phyloP scores from a whole-genome alignment of 2,797 vertebrate genomes.

The Cuculus canorus region DNA sequence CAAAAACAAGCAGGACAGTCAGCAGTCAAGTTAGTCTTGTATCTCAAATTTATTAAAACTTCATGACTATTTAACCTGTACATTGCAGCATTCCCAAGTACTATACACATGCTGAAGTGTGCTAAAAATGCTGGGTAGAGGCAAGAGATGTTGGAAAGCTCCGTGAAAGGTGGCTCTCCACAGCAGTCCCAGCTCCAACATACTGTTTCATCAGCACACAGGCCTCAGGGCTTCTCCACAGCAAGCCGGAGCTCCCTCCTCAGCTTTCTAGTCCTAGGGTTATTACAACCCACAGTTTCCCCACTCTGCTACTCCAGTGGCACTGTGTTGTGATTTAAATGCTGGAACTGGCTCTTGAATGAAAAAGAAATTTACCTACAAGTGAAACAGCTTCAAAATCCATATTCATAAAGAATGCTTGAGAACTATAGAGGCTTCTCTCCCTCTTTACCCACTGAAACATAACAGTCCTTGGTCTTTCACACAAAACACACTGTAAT shows the following conservation, averaged over 20 bases:
- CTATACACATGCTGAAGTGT: neutral
- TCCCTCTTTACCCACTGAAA: conserved; percentile 4
- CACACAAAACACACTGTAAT: conserved; percentile 16
- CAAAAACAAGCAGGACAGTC: neutral
- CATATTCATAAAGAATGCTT: conserved; percentile 30
- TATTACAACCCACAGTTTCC: neutral
- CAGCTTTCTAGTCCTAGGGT: neutral
- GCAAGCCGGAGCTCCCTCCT: neutral
- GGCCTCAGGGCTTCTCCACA: neutral
- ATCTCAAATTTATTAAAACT: neutral
- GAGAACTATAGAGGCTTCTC: conserved; percentile 6
- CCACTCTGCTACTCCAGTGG: neutral
- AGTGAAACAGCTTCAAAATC: conserved; percentile 47
- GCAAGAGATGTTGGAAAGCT: neutral
- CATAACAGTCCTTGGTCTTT: neutral
- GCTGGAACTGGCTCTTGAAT: neutral
- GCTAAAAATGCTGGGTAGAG: neutral
- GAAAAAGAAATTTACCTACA: neutral
- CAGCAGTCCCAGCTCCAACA: neutral
- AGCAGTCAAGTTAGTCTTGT: neutral
- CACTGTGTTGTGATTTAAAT: neutral
- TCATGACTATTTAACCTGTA: neutral
- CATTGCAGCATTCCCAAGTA: neutral
- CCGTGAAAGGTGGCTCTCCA: neutral
- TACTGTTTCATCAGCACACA: neutral